Evolutionary conservation across 2,113 vertebrate genomes (phyloP), one percentile per base, ranked within the genome.

Genomic region (Eptatretus burgeri): DNA sequence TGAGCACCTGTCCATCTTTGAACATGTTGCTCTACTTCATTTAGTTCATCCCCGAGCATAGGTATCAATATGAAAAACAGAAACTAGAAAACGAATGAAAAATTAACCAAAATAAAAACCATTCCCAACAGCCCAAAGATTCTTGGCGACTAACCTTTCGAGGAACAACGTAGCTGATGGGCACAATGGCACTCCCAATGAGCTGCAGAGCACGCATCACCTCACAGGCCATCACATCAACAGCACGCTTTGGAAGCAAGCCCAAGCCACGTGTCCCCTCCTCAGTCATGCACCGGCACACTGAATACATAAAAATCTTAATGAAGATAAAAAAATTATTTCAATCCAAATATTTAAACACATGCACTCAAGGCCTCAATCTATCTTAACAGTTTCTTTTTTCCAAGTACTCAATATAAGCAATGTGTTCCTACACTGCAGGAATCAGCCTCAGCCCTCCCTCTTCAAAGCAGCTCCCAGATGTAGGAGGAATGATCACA

Each of bases 131-230:
- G 3, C 20, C 65, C 1, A 17, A 17, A 17, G 10, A 8, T 62
- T 56, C 9, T 14, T 11, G 62, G 60, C 68, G 51, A 41, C 27
- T 7, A 41, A 94, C 91, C 85, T 95, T 98, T 68, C 89, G 83
- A 63, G 84, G 91, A 65, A 95, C 85, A 1, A 74, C 67, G 66
- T 82, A 81, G 73, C 82, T 89, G 77, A 98, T 5, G 0, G 89
- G 89, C 51, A 93, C 62, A 0, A 98, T 76, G 72, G 76, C 75
- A 1, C 65, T 75, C 68, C 86, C 77, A 0, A 78, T 82, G 72
- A 98, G 78, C 78, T 98, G 91, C 68, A 94, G 76, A 51, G 84
- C 72, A 0, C 80, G 77, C 65, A 85, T 72, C 65, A 98, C 84
- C 71, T 98, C 87, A 0, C 89, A 98, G 66, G 75, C 74, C 74